Evolutionary conservation across 2,888 invertebrate species (phyloP).

Genomic region (Sclerodermus sp.): DNA sequence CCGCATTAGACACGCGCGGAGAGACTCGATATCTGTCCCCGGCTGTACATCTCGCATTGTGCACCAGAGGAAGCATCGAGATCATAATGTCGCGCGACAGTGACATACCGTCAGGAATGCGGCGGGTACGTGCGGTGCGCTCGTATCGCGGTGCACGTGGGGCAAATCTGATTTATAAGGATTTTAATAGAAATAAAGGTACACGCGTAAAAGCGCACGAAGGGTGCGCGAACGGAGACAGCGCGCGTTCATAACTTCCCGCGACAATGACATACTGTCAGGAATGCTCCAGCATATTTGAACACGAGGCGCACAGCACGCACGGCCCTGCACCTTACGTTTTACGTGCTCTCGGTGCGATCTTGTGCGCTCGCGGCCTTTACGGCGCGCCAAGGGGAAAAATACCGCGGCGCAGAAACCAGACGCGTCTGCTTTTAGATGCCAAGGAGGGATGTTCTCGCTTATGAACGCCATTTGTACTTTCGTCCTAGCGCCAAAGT

Average conservation of each 20-base stretch:
- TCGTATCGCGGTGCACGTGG: slow-evolving; percentile 23
- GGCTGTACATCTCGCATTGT: not conserved
- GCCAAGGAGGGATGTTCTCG: too few species aligned
- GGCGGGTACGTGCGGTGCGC: slow-evolving; percentile 23
- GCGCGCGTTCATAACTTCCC: slow-evolving; percentile 30
- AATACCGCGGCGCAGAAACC: too few species aligned
- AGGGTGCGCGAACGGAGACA: slow-evolving; percentile 26
- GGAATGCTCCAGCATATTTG: slow-evolving; percentile 33
- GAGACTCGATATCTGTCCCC: too few species aligned
- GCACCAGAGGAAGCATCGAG: slow-evolving; percentile 35
- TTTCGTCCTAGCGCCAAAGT: too few species aligned
- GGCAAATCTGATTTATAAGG: slow-evolving; percentile 47
- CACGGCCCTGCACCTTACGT: not conserved
- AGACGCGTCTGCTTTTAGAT: too few species aligned
- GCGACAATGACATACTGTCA: slow-evolving; percentile 45
- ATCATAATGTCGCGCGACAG: slow-evolving; percentile 46
- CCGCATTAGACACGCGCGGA: too few species aligned
- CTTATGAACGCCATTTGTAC: too few species aligned
- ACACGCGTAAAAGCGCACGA: slow-evolving; percentile 9
- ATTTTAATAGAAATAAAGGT: slow-evolving; percentile 48
- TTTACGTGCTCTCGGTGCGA: too few species aligned
- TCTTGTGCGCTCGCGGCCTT: too few species aligned
- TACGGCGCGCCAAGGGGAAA: too few species aligned
- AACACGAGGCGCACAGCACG: slow-evolving; percentile 17
- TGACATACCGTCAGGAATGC: slow-evolving; percentile 47